Base-by-base conservation (phyloP, 2,888 invertebrate genomes). In the Nomada fabriciana region DNA sequence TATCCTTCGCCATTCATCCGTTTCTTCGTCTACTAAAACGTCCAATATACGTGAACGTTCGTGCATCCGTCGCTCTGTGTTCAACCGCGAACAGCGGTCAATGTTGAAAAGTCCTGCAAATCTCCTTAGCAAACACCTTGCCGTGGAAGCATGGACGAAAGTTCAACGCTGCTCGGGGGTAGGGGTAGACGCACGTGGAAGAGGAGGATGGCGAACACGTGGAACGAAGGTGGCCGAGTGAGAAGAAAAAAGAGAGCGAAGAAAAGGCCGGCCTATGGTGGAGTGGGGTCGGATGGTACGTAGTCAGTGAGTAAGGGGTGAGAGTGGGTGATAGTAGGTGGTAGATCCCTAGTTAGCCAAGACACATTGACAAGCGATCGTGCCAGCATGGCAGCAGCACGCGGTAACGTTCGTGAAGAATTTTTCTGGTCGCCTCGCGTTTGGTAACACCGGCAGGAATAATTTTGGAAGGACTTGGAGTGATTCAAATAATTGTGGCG, bases 321-420 rank as follows among this genome's bases (percentile, higher is more conserved):
- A 89, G 88, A 89, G 89, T 88, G 89, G 91, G 89, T 90, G 88
- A 88, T 83, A 84, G 89, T 89, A 90, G 90, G 91, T 89, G 90
- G 91, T 89, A 89, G 90, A 89, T 91, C 88, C 86, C 89, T 91
- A 91, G 91, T 91, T 91, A 88, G 90, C 89, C 85, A 91, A 92
- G 92, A 91, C 90, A 91, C 91, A 90, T 90, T 92, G 92, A 88
- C 91, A 91, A 89, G 84, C 89, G 83, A 90, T 90, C 91, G 86
- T 88, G 91, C 87, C 87, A 87, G 89, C 89, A 90, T 91, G 92
- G 85, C 89, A 91, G 86, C 81, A 81, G 77, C 82, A 68, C 72
- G 59, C 84, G 61, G 52, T 65, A 65, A 79, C 75, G 60, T 72
- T 55, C 36, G 0, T 18, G 23, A 69, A 18, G 77, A 64, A 57